Base-by-base conservation (phyloP, 1,140 invertebrate genomes). In the Diorhabda elongata region DNA sequence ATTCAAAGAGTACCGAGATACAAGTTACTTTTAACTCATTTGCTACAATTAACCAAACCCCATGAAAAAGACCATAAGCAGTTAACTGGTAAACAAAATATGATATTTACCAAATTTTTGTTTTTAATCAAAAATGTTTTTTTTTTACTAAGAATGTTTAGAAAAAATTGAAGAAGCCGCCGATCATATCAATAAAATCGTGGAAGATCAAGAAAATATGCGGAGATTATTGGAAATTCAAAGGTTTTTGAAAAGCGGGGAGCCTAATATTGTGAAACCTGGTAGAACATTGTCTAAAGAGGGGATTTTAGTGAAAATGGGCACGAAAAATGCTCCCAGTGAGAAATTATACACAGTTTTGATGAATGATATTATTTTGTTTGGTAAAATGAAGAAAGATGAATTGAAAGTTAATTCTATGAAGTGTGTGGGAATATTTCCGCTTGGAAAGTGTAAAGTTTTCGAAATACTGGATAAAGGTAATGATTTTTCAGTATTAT, bases 1-100 rank as follows among this genome's bases (percentile, higher is more conserved):
- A 89, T 93, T 71, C 91, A 93, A 78, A 83, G 91, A 73, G 83
- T 93, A 64, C 91, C 91, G 9, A 84, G 91, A 71, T 93, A 93
- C 79, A 87, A 89, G 73, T 80, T 93, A 44, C 80, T 93, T 5
- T 79, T 92, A 9, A 87, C 87, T 77, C 87, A 92, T 79, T 84
- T 93, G 1, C 74, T 90, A 57, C 82, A 85, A 65, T 84, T 90
- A 68, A 91, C 90, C 1, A 80, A 83, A 47, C 78, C 81, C 42
- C 82, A 82, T 44, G 87, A 91, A 73, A 81, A 82, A 71, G 88
- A 91, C 73, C 89, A 87, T 76, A 77, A 82, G 63, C 76, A 78
- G 42, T 75, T 88, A 26, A 82, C 84, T 75, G 77, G 82, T 84
- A 71, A 52, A 43, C 9, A 44, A 5, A 43, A 45, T 64, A 56